Evolutionary conservation across 1,140 invertebrate genomes (phyloP), one percentile per base, ranked within the genome.

Genomic region (Pantala flavescens): DNA sequence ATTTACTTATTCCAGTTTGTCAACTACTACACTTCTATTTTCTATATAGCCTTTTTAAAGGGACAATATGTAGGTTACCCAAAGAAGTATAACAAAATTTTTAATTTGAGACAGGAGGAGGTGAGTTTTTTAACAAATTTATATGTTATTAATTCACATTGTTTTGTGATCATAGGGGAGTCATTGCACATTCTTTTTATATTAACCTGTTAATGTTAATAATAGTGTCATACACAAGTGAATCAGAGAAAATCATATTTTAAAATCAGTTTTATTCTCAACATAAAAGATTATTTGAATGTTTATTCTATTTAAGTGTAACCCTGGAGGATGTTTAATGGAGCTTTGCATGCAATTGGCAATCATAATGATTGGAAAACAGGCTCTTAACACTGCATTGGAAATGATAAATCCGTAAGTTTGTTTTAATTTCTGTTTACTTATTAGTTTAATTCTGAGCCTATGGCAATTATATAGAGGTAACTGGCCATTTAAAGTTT

Each of bases 11-110:
- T 99, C 49, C 96, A 99, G 85, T 99, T 99, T 85, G 93, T 99
- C 43, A 99, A 99, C 83, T 98, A 98, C 82, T 99, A 99, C 83
- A 94, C 96, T 23, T 97, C 96, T 0, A 97, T 99, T 81, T 97
- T 99, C 85, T 99, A 99, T 81, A 97, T 99, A 79, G 97, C 96
- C 0, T 99, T 99, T 84, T 92, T 98, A 78, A 98, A 98, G 82
- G 97, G 96, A 70, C 96, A 94, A 82, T 92, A 93, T 78, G 86
- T 94, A n/a, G 94, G 94, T 0, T 90, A 91, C 80, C 94, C 94
- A 0, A 90, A 89, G 7, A 84, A 89, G 43, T 95, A 95, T 78
- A 91, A 90, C 75, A 84, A 87, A 24, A 84, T 95, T 19, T 90
- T 94, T 79, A 86, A 87, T 0, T 90, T 88, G 78, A 86, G 94